phyloP scores from a whole-genome alignment of 2,888 invertebrate species.

The Lingula anatina region DNA sequence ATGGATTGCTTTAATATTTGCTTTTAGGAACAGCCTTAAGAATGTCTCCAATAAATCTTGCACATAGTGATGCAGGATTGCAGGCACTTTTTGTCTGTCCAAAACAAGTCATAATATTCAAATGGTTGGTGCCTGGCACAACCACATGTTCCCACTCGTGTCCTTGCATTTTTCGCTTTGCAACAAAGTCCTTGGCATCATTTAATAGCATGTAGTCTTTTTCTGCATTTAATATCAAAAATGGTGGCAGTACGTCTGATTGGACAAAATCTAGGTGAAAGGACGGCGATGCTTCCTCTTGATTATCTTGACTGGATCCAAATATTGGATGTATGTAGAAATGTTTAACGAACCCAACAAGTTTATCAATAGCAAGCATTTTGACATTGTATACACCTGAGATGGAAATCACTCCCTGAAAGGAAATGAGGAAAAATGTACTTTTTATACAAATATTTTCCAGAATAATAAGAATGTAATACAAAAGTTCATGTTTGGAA shows the following conservation, averaged over 20 bases:
- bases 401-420: constrained; percentile 27
- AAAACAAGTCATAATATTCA: constrained; percentile 23
- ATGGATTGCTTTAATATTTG: too few relatives aligned
- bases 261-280: constrained; percentile 9
- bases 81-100: too few relatives aligned
- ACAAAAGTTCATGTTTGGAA: too few relatives aligned
- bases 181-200: constrained; percentile 15
- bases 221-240: constrained; percentile 21
- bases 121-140: constrained; percentile 20
- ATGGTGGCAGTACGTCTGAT: too few relatives aligned
- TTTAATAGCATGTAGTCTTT: constrained; percentile 17
- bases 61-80: too few relatives aligned
- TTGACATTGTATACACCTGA: constrained; percentile 23
- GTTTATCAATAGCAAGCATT: constrained; percentile 11
- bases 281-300: constrained; percentile 19
- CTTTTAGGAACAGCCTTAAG: too few relatives aligned
- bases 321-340: constrained; percentile 25
- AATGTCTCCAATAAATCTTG: too few relatives aligned
- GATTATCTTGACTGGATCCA: constrained; percentile 11
- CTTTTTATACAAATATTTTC: too few relatives aligned
- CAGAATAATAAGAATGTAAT: too few relatives aligned
- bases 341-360: constrained; percentile 7
- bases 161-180: constrained; percentile 10
- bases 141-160: constrained; percentile 12
- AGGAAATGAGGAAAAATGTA: too few relatives aligned